Conservation (phyloP, 2,113 vertebrate species). For the Cephalophus harveyi region DNA sequence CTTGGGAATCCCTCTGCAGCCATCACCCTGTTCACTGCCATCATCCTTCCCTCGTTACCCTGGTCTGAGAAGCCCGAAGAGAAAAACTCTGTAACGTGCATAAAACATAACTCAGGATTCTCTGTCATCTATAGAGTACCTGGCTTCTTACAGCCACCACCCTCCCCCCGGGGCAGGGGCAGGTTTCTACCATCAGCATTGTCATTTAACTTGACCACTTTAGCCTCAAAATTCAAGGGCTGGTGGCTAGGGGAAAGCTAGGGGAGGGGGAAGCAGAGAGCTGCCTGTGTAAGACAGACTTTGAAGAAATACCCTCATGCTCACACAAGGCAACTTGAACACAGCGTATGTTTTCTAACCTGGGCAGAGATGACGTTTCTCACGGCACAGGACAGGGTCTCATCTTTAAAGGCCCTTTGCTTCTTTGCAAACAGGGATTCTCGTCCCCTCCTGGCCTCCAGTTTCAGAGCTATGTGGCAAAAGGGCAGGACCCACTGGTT, state of each 20-base stretch:
- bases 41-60: background rate
- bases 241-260: background rate
- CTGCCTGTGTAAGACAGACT: background rate
- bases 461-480: background rate
- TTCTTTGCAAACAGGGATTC: background rate
- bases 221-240: background rate
- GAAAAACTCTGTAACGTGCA: rapidly evolving
- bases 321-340: background rate
- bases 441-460: background rate
- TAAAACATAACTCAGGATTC: background rate
- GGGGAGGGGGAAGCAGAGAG: background rate
- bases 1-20: background rate
- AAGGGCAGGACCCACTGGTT: background rate
- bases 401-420: background rate
- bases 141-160: background rate
- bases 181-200: background rate
- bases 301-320: background rate
- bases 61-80: background rate
- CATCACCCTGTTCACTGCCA: rapidly evolving
- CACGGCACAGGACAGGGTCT: rapidly evolving
- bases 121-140: background rate
- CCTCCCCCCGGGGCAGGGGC: rapidly evolving
- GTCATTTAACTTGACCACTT: background rate
- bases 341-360: background rate
- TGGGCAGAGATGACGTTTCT: background rate